A percentile compares a stretch with the other conserved stretches of the same genome.
These are phyloP conservation scores for Prosopocoilus inquinatus DNA, from an alignment of 2,888 invertebrate species.

Conservation along the genomic window DNA sequence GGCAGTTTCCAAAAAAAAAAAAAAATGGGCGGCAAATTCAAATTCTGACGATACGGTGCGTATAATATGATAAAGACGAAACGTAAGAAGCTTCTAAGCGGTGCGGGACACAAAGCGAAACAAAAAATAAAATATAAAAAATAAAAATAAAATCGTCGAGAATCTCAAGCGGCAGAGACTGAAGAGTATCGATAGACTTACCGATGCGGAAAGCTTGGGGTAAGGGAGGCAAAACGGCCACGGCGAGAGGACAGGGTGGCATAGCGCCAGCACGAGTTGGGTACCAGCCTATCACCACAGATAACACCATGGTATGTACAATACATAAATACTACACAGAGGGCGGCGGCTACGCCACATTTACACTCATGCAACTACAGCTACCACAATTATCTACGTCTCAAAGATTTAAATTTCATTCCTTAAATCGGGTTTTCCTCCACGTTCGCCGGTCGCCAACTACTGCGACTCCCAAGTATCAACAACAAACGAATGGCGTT, in stretches of 20 bases:
- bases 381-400: no score
- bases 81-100: constrained; percentile 5
- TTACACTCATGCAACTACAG: no score
- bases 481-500: no score
- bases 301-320: constrained; percentile 27
- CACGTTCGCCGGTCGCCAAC: no score
- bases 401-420: no score
- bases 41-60: no score
- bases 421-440: no score
- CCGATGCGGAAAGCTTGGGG: constrained; percentile 51
- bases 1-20: no score
- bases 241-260: constrained; percentile 57
- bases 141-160: background rate
- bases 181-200: constrained; percentile 34
- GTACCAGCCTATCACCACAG: constrained; percentile 49
- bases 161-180: background rate
- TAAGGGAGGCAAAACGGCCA: constrained; percentile 62
- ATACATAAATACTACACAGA: background rate
- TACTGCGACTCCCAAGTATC: no score
- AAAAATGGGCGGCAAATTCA: no score
- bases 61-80: no score
- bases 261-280: constrained; percentile 46
- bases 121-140: background rate
- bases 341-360: no score
- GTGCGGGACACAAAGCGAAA: constrained; percentile 14